Base-by-base conservation (phyloP, 2,113 vertebrate species). In the Gila orcuttii region DNA sequence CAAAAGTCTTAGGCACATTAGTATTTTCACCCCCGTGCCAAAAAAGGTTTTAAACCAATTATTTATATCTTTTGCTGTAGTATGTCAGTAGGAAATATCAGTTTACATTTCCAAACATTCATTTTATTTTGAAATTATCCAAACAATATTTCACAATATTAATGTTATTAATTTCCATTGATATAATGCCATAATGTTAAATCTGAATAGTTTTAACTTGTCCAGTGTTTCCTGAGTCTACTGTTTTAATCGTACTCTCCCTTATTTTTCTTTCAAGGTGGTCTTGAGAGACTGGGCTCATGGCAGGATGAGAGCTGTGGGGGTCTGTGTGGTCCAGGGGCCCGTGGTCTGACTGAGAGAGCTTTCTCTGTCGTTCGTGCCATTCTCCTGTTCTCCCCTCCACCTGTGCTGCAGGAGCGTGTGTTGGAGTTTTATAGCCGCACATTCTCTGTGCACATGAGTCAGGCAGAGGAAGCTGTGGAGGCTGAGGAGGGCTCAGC, bases 361-460 rank as follows among this genome's bases (percentile, higher is more conserved):
- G 97, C 97, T 28, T 96, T 96, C 89, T 97, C 96, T 79, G 94
- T 97, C 92, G 94, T 98, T 91, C 95, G 96, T 57, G 97, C 97
- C 9, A 96, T 97, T 64, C 94, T 99, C n/a, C 96, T 99, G 87
- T 98, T 97, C 91, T 95, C 97, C 25, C 96, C 97, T 0, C 93
- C 95, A 2, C 93, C 95, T 0, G 86, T 94, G 62, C 97, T 99
- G 60, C 96, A 97, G 93, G 94, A 96, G 9, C 94, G 95, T 79
- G 94, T 98, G 87, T 95, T 96, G 88, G 96, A 96, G 84, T 97
- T 99, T 83, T 99, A 99, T 85, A 96, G 96, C 87, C 94, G 97
- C 80, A 97, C 97, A 0, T 96, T 99, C 92, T 95, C 95, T 11
- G 97, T 98, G 60, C 97, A 98, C 82, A 98, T 99, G 96, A 94